Evolutionary conservation across 2,113 vertebrate species (phyloP).

Genomic region (Solea solea): DNA sequence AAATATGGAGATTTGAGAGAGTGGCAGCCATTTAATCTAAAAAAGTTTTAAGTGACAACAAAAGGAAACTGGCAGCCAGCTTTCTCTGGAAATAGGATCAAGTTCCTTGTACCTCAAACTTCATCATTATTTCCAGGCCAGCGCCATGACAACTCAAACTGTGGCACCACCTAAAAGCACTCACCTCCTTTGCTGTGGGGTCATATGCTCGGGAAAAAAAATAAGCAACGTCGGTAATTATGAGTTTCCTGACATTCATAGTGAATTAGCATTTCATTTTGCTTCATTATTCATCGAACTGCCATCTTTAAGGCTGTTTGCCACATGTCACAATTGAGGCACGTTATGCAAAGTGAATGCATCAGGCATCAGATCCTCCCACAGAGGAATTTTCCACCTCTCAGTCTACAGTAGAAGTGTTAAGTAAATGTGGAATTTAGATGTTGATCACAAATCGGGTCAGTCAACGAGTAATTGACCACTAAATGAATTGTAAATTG

Average conservation of each 20-base stretch:
- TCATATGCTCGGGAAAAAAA: conserved; percentile 37
- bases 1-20: background rate
- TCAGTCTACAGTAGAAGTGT: conserved; percentile 3
- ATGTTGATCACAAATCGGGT: background rate
- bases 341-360: conserved; percentile 57
- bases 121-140: conserved; percentile 16
- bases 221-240: conserved; percentile 58
- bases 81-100: background rate
- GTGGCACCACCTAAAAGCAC: conserved; percentile 30
- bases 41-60: conserved; percentile 13
- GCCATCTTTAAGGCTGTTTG: conserved; percentile 62
- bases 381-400: conserved; percentile 30
- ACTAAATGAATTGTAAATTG: no score
- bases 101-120: conserved; percentile 10
- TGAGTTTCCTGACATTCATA: conserved; percentile 56
- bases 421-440: conserved; percentile 2
- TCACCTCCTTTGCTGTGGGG: conserved; percentile 28
- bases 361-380: conserved; percentile 44
- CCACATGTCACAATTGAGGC: conserved; percentile 55
- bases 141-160: conserved; percentile 24
- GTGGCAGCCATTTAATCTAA: conserved; percentile 5
- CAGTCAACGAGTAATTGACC: background rate
- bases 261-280: conserved; percentile 71
- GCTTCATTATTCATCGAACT: conserved; percentile 68
- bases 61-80: background rate